phyloP scores from a whole-genome alignment of 2,113 vertebrate species.

The Tringa solitaria region DNA sequence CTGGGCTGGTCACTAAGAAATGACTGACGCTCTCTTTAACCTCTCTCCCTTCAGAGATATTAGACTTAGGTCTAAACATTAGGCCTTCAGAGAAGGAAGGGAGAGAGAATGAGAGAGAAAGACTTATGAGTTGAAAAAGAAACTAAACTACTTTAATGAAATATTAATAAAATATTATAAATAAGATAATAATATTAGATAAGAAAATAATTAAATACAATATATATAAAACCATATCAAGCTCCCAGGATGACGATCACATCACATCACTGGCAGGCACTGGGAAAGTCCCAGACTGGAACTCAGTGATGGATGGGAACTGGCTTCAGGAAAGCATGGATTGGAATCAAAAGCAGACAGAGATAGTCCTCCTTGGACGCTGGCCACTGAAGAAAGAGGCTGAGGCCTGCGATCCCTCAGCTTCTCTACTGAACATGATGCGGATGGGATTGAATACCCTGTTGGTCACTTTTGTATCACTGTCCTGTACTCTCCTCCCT shows the following conservation, averaged over 20 bases:
- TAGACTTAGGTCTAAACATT: no score
- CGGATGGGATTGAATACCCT: background rate
- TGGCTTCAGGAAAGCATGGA: background rate
- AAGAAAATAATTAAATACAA: background rate
- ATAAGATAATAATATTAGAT: background rate
- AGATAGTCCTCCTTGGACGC: background rate
- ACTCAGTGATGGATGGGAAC: background rate
- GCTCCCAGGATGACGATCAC: background rate
- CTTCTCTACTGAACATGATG: background rate
- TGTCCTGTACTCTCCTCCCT: background rate
- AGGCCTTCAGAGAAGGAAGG: no score
- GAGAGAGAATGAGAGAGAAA: background rate
- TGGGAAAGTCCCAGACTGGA: background rate
- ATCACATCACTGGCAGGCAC: background rate
- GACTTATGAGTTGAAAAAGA: background rate
- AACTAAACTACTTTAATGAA: background rate
- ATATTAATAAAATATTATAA: background rate
- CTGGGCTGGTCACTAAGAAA: background rate
- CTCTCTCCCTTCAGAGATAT: background rate
- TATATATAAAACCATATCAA: background rate
- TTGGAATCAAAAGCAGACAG: background rate
- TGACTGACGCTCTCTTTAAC: background rate
- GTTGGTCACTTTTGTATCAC: background rate
- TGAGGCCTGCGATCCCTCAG: background rate
- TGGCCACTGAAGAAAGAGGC: background rate